Percentiles rank a stretch among this genome's conserved stretches.
Evolutionary conservation across 1,140 invertebrate species (phyloP).

Genomic region (Danaus plexippus): DNA sequence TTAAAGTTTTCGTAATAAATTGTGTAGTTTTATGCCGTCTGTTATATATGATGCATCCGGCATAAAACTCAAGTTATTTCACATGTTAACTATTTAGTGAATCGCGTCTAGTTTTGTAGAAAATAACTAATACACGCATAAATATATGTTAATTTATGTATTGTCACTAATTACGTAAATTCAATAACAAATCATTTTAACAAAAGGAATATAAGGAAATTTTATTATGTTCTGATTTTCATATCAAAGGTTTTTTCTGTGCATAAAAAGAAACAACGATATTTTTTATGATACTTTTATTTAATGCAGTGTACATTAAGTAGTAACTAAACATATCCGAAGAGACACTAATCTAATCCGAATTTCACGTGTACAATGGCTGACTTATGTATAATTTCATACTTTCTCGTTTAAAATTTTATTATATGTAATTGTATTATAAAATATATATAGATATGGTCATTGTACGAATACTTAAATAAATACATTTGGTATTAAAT

Average conservation of each 20-base stretch:
- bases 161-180: too few species aligned
- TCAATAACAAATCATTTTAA: too few species aligned
- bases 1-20: too few species aligned
- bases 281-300: conserved; percentile 53
- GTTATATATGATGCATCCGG: too few species aligned
- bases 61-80: too few species aligned
- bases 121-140: too few species aligned
- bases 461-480: conserved; percentile 12
- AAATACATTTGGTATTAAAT: conserved; percentile 33
- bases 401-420: background rate
- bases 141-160: too few species aligned
- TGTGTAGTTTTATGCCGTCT: too few species aligned
- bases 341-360: conserved; percentile 14
- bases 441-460: conserved; percentile 11
- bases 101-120: too few species aligned
- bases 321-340: conserved; percentile 40
- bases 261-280: conserved; percentile 3
- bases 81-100: too few species aligned
- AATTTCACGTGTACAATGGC: conserved; percentile 8
- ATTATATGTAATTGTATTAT: conserved; percentile 3
- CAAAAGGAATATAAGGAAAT: too few species aligned
- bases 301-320: conserved; percentile 54
- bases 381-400: conserved; percentile 1
- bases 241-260: background rate
- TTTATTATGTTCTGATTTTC: too few species aligned